These are phyloP conservation scores for Ligdia adustata DNA, from an alignment of 2,888 invertebrate genomes.

Conservation along the genomic window DNA sequence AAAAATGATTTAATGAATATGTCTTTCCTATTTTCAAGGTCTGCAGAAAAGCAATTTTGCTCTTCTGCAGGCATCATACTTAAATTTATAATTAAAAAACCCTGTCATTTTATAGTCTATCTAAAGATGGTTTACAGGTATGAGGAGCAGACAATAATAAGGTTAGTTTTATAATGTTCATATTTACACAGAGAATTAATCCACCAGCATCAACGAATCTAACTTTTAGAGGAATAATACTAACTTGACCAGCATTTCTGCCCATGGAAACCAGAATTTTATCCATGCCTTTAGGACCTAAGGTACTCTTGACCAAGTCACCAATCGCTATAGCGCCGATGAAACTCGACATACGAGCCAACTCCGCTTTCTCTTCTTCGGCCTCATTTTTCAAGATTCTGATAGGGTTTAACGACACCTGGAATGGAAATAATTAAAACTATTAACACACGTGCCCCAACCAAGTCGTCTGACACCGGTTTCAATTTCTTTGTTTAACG, in stretches of 20 bases:
- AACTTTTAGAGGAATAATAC: constrained; percentile 78
- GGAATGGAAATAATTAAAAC: constrained; percentile 34
- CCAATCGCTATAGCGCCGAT: constrained; percentile 99
- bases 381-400: constrained; percentile 97
- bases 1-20: too few relatives aligned
- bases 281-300: constrained; percentile 99
- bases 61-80: too few relatives aligned
- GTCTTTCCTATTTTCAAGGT: too few relatives aligned
- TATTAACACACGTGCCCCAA: constrained; percentile 57
- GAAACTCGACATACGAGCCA: constrained; percentile 98
- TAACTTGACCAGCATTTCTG: constrained; percentile 88
- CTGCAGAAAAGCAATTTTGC: too few relatives aligned
- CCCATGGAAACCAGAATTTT: constrained; percentile 93
- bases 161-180: too few relatives aligned
- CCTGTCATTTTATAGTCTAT: too few relatives aligned
- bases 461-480: constrained; percentile 46
- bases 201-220: constrained; percentile 99
- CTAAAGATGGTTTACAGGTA: too few relatives aligned
- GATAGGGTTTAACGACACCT: constrained; percentile 96
- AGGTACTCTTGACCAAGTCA: constrained; percentile 98
- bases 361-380: constrained; percentile 98
- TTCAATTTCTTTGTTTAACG: constrained; percentile 34
- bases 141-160: too few relatives aligned
- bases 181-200: too few relatives aligned
- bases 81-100: too few relatives aligned